Conservation (phyloP, 1,140 invertebrate species). For the Saccostrea echinata region DNA sequence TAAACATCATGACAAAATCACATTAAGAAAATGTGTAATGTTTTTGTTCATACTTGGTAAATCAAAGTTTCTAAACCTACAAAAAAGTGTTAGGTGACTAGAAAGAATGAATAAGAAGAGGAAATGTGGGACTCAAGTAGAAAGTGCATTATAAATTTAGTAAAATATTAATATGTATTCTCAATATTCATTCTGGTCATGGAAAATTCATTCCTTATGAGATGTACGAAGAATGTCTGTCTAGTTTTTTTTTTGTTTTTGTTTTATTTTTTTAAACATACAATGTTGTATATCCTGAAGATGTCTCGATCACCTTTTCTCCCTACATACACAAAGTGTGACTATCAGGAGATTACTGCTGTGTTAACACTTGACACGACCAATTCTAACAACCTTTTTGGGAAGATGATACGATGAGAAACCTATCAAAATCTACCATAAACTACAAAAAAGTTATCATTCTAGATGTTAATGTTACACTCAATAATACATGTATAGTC, state of each 20-base stretch:
- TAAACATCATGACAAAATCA: not conserved
- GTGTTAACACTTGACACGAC: not conserved
- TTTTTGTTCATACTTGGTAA: not conserved
- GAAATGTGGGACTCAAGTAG: not conserved
- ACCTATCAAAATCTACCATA: not conserved
- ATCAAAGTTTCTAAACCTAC: not conserved
- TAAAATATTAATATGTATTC: not conserved
- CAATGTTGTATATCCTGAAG: too few relatives aligned
- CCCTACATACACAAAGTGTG: too few relatives aligned
- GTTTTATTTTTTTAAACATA: too few relatives aligned
- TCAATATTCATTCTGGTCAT: not conserved
- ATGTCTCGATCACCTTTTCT: too few relatives aligned
- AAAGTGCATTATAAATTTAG: not conserved
- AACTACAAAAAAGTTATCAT: not conserved
- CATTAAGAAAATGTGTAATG: not conserved
- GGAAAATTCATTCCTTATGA: not conserved
- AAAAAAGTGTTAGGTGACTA: not conserved
- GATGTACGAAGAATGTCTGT: too few relatives aligned
- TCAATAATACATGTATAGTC: too few relatives aligned
- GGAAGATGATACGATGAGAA: slow-evolving; percentile 12
- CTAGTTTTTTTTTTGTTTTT: too few relatives aligned
- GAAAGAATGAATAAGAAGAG: not conserved
- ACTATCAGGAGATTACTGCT: not conserved
- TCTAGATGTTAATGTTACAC: too few relatives aligned
- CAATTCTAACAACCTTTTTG: not conserved